Evolutionary conservation across 2,113 vertebrate genomes (phyloP).

Genomic region (Sporophila hypoxantha): DNA sequence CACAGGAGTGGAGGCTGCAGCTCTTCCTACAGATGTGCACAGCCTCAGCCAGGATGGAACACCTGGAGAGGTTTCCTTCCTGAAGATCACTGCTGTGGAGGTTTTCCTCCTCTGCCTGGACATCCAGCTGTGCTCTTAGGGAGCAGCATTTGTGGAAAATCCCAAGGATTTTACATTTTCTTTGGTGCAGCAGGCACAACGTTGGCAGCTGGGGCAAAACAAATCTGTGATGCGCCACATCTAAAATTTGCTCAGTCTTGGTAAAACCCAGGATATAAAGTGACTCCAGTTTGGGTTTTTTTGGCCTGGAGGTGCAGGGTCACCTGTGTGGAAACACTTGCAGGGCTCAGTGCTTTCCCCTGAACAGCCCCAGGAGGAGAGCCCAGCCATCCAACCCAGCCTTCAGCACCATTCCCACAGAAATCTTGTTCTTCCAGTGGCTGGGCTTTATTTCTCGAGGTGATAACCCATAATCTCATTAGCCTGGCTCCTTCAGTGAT

Average conservation of each 20-base stretch:
- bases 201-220: background rate
- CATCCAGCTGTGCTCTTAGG: no score
- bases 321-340: background rate
- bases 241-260: background rate
- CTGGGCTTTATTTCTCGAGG: background rate
- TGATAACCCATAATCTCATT: background rate
- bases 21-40: background rate
- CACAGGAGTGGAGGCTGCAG: background rate
- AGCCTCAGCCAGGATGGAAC: background rate
- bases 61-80: background rate
- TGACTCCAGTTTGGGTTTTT: background rate
- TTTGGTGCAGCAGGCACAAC: background rate
- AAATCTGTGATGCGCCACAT: background rate
- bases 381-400: rapidly evolving
- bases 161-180: background rate
- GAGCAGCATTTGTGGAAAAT: background rate
- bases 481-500: background rate
- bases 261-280: background rate
- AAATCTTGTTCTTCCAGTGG: background rate
- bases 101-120: background rate
- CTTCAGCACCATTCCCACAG: background rate
- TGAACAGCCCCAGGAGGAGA: background rate
- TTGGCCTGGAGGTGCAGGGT: background rate
- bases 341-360: background rate
- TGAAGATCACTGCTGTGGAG: no score